phyloP scores from a whole-genome alignment of 2,113 vertebrate genomes.

The Chloropsis hardwickii region DNA sequence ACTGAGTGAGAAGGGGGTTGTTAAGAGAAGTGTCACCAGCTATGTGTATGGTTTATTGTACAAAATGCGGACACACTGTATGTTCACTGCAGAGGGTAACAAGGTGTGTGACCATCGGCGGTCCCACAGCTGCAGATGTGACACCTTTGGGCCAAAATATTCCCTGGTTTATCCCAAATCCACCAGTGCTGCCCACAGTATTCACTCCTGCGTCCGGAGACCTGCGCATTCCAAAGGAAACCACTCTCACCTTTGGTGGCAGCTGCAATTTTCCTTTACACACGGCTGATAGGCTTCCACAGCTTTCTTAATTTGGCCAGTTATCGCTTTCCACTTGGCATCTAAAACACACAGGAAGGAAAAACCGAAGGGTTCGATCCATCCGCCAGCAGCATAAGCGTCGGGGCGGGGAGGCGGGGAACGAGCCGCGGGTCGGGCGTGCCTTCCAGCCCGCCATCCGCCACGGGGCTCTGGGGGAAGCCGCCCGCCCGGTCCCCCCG shows the following conservation, averaged over 20 bases:
- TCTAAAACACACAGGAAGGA: constrained; percentile 55
- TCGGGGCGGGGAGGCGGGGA: neutral
- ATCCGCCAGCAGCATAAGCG: neutral
- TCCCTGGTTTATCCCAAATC: neutral
- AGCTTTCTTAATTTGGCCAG: constrained; percentile 69
- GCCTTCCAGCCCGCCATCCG: neutral
- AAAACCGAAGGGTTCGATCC: neutral
- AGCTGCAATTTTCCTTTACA: constrained; percentile 85
- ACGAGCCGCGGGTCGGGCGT: neutral
- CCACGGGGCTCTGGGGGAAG: neutral
- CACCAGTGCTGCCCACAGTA: neutral
- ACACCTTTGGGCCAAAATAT: neutral
- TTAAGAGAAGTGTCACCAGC: neutral
- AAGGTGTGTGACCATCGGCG: neutral
- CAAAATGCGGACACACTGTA: neutral
- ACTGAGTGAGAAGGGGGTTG: neutral
- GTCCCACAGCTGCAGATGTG: neutral
- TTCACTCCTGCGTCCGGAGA: neutral
- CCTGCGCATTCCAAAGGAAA: neutral
- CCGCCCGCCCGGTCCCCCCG: neutral
- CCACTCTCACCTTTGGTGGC: constrained; percentile 80
- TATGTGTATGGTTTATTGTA: neutral
- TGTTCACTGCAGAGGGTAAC: neutral
- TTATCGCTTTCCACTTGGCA: constrained; percentile 64
- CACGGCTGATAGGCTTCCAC: constrained; percentile 77